Conservation (phyloP, 2,888 invertebrate species). For the Hesperia comma region DNA sequence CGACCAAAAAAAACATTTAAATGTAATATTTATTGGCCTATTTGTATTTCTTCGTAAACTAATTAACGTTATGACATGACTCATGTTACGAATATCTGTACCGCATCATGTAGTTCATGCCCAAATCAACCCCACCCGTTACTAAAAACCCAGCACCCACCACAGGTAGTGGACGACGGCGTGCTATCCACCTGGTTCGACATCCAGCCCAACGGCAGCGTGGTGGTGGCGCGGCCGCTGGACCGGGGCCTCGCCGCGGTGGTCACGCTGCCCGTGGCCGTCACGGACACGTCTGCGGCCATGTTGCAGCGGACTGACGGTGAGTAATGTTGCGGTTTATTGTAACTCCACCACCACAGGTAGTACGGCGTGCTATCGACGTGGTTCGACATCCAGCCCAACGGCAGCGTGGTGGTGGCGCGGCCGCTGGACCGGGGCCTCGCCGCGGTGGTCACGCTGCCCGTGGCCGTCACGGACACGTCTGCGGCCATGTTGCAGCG, state of each 20-base stretch:
- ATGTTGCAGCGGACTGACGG: conserved; percentile 91
- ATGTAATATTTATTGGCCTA: too few species aligned
- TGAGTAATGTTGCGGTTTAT: conserved; percentile 50
- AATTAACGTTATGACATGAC: too few species aligned
- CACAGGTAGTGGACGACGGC: conserved; percentile 70
- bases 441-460: conserved; percentile 90
- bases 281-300: conserved; percentile 92
- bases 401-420: conserved; percentile 85
- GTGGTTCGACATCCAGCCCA: conserved; percentile 71
- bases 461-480: conserved; percentile 91
- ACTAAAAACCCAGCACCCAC: neutral
- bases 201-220: conserved; percentile 71
- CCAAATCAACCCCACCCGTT: too few species aligned
- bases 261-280: conserved; percentile 90
- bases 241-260: conserved; percentile 89
- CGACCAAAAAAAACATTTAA: too few species aligned
- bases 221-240: conserved; percentile 85
- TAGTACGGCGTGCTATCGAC: conserved; percentile 68
- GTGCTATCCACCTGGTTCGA: conserved; percentile 73
- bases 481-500: conserved; percentile 91
- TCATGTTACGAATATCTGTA: too few species aligned
- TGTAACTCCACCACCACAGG: conserved; percentile 61
- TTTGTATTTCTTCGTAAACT: too few species aligned
- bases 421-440: conserved; percentile 86
- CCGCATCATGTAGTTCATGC: too few species aligned